phyloP scores from a whole-genome alignment of 2,888 invertebrate species.

The Ormyrus pomaceus region DNA sequence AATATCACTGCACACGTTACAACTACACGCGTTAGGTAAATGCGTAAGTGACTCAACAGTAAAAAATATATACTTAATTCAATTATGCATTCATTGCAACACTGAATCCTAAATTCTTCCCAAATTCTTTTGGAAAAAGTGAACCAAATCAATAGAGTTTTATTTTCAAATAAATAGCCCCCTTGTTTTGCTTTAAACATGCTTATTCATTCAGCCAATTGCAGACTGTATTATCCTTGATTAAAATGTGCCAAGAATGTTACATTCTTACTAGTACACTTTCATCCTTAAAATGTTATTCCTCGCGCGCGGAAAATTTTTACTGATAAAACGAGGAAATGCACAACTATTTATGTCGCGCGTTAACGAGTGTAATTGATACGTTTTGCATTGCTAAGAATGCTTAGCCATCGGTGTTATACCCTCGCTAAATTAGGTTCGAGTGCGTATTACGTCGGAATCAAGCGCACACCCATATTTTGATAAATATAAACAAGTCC shows the following conservation, averaged over 20 bases:
- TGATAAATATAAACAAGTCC: conserved; percentile 39
- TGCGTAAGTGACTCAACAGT: no score
- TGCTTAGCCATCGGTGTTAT: neutral
- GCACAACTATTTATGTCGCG: neutral
- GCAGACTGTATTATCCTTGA: conserved; percentile 16
- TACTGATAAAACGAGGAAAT: conserved; percentile 8
- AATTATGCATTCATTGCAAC: no score
- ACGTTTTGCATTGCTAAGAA: neutral
- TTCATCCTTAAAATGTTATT: neutral
- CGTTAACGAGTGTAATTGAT: conserved; percentile 11
- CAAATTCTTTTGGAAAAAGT: no score
- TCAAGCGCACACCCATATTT: conserved; percentile 2
- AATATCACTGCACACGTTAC: no score
- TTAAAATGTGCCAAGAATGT: conserved; percentile 24
- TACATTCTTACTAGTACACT: neutral
- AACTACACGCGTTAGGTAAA: no score
- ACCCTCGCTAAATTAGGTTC: neutral
- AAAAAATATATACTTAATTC: no score
- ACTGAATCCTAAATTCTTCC: no score
- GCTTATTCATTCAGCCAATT: no score
- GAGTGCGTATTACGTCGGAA: conserved; percentile 21
- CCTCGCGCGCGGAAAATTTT: conserved; percentile 13
- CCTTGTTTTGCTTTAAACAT: no score
- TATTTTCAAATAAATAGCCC: no score
- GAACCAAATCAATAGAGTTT: no score